Evolutionary conservation across 2,888 invertebrate genomes (phyloP).

Genomic region (Empis stercorea): DNA sequence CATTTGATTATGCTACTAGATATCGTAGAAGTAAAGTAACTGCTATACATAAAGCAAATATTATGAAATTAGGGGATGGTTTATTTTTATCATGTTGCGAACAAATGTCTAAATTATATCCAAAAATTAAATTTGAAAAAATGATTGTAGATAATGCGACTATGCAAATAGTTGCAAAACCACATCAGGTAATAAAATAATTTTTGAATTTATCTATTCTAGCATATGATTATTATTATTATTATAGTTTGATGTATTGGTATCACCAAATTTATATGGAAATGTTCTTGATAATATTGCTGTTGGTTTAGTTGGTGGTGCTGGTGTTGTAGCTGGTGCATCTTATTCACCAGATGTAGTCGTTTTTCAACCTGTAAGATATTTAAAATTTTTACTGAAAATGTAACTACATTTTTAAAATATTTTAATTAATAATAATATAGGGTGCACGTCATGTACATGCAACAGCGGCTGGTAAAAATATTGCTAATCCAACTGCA

Average conservation of each 20-base stretch:
- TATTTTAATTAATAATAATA: not conserved
- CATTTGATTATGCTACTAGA: conserved; percentile 93
- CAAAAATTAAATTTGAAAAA: conserved; percentile 78
- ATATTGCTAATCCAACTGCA: conserved; percentile 79
- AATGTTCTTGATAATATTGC: conserved; percentile 94
- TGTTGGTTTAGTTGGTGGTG: conserved; percentile 89
- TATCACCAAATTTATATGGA: conserved; percentile 94
- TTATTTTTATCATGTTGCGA: conserved; percentile 79
- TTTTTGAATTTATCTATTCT: not conserved
- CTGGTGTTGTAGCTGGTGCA: conserved; percentile 87
- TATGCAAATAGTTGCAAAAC: conserved; percentile 94
- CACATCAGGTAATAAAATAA: conserved; percentile 44
- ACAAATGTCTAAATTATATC: conserved; percentile 71
- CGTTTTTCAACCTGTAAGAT: conserved; percentile 79
- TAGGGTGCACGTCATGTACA: conserved; percentile 93
- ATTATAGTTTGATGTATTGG: conserved; percentile 89
- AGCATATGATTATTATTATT: not conserved
- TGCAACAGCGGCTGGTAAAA: conserved; percentile 82
- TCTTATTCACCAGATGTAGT: conserved; percentile 80
- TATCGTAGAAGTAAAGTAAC: conserved; percentile 88
- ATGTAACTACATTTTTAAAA: too few relatives aligned
- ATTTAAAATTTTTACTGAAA: not conserved
- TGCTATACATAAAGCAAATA: conserved; percentile 97
- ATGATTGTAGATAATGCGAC: conserved; percentile 99
- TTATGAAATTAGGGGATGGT: conserved; percentile 97